phyloP scores from a whole-genome alignment of 2,797 vertebrate species.

The Pelobates cultripes region DNA sequence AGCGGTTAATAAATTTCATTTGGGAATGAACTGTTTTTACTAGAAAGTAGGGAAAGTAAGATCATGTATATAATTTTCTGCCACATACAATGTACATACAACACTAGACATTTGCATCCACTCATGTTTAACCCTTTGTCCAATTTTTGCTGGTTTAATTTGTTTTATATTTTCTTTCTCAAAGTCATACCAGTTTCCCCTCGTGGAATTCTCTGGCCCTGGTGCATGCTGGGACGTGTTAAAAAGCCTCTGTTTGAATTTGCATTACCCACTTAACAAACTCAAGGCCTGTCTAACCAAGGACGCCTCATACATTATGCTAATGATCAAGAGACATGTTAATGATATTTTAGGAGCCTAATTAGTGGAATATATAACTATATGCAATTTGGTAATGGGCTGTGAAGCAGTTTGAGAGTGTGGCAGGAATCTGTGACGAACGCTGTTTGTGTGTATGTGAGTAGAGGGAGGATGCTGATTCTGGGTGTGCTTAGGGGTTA shows the following conservation, averaged over 20 bases:
- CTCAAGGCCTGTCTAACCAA: slow-evolving; percentile 87
- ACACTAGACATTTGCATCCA: slow-evolving; percentile 18
- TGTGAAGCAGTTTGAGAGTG: slow-evolving; percentile 84
- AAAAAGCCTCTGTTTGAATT: slow-evolving; percentile 59
- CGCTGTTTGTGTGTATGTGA: slow-evolving; percentile 3
- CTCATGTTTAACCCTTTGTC: slow-evolving; percentile 36
- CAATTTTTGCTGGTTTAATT: slow-evolving; percentile 39
- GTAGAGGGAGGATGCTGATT: slow-evolving; percentile 15
- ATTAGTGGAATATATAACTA: slow-evolving; percentile 98
- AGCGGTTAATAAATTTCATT: no score
- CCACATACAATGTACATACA: no score
- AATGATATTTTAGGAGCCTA: slow-evolving; percentile 99
- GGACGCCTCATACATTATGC: slow-evolving; percentile 96
- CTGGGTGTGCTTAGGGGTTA: slow-evolving; percentile 29
- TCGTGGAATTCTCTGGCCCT: slow-evolving; percentile 21
- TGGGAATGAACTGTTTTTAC: no score
- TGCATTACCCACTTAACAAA: slow-evolving; percentile 85
- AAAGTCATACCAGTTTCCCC: slow-evolving; percentile 43
- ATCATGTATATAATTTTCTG: no score
- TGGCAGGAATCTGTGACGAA: slow-evolving; percentile 48
- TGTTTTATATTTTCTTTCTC: neutral
- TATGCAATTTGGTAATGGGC: slow-evolving; percentile 96
- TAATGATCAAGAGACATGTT: slow-evolving; percentile 99
- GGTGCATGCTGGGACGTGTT: slow-evolving; percentile 52
- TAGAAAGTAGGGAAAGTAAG: no score